These are phyloP conservation scores for Drosophila tsacasi DNA, from an alignment of 1,140 invertebrate species.

Conservation along the genomic window DNA sequence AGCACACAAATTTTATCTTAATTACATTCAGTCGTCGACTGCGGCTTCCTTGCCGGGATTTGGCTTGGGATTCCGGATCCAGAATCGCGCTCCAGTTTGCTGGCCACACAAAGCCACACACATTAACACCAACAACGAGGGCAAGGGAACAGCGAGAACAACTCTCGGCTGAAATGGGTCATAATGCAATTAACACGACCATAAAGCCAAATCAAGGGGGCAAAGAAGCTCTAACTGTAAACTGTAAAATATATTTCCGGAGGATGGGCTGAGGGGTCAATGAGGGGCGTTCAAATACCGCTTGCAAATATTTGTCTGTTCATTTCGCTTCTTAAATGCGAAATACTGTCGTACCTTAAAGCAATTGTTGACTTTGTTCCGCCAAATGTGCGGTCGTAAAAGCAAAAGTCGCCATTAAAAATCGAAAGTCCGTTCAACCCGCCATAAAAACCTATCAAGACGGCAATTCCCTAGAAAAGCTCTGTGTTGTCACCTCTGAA, in stretches of 20 bases:
- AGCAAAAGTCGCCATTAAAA: conserved; percentile 55
- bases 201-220: conserved; percentile 68
- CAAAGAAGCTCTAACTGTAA: conserved; percentile 66
- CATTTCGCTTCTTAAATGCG: conserved; percentile 40
- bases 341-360: conserved; percentile 22
- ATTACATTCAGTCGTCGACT: conserved; percentile 60
- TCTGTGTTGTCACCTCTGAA: conserved; percentile 52
- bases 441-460: conserved; percentile 16
- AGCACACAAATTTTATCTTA: conserved; percentile 67
- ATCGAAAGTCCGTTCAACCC: conserved; percentile 78
- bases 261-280: conserved; percentile 10
- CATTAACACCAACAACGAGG: conserved; percentile 33
- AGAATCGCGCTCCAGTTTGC: conserved; percentile 65
- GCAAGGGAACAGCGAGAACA: conserved; percentile 21
- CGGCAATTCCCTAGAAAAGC: conserved; percentile 27
- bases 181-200: conserved; percentile 75
- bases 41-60: conserved; percentile 27
- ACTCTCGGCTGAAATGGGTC: conserved; percentile 68
- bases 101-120: conserved; percentile 18
- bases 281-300: conserved; percentile 33
- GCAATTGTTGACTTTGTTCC: conserved; percentile 69
- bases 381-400: conserved; percentile 58
- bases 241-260: conserved; percentile 38
- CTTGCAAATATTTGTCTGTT: conserved; percentile 75
- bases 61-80: conserved; percentile 9